Evolutionary conservation across 2,888 invertebrate species (phyloP), one percentile per base, ranked within the genome.

Genomic region (Ornithoptera priamus): DNA sequence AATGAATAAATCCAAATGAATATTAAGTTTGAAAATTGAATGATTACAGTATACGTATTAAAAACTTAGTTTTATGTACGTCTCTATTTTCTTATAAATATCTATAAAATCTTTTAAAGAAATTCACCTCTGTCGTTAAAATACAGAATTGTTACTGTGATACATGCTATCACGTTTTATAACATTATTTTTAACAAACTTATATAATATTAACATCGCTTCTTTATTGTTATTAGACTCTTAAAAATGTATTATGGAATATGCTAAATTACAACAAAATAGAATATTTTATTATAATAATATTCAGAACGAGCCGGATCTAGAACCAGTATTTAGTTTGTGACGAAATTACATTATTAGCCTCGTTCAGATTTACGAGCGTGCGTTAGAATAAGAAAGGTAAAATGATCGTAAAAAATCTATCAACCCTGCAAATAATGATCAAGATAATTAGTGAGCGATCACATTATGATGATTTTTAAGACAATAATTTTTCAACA

Each of bases 301-400:
- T 61, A 70, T 70, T 57, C 67, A 60, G 56, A 70, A 67, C 61
- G 22, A 70, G 70, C 70, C 70, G 70, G 70, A 70, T 70, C 70
- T 70, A 67, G 36, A 70, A 70, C 70, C 67, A 63, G 70, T 70
- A 61, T 64, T 60, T 30, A 24, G 63, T 63, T 67, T 10, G 60
- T 42, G 64, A 61, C 61, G 64, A 64, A 67, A 68, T 42, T 57
- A 24, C 53, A 20, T 59, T 53, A 67, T 68, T 56, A 42, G 56
- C 53, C n/a, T 62, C 10, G 50, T 53, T 60, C 12, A 22, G 36
- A 67, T 63, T 70, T 59, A 60, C 53, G 53, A 63, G 22, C 22
- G 12, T 68, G 30, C n/a, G n/a, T 62, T 22, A 56, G 46, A 30
- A 68, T 58, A 42, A 58, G 36, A 68, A 63, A 50, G 17, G 12